Evolutionary conservation across 2,797 vertebrate genomes (phyloP), one percentile per base, ranked within the genome.

Genomic region (Mastacembelus armatus): DNA sequence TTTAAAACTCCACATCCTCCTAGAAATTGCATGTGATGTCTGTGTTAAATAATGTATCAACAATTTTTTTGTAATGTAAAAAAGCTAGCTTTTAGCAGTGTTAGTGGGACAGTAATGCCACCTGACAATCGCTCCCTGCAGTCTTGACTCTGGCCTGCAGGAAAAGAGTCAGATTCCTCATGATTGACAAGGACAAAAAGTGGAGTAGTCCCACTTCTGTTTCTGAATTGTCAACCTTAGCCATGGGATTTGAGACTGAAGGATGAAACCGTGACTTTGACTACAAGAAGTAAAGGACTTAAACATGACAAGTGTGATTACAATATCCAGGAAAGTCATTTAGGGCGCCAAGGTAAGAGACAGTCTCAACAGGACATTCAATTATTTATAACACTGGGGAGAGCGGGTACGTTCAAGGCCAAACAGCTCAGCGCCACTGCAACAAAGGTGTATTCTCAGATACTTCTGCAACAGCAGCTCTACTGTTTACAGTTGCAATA

Each of bases 121-220:
- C 91, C 89, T 94, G 94, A 93, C 93, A 91, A 83, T 88, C 74
- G 26, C 64, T 94, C 93, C 92, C 90, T 19, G 5, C 85, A 91
- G 92, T 90, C 90, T 88, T 77, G 81, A 66, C 85, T 87, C 85
- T 86, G 89, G 86, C 90, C 85, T 83, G 80, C 71, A 88, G 85
- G 80, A 91, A 84, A 54, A 62, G 57, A 70, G 69, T 68, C 72
- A 66, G 76, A 54, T 65, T 80, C 62, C 68, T 59, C 24, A 59
- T 94, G 93, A 94, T 93, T 94, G 94, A 94, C 93, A 94, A 94
- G 93, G 92, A 93, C 92, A 92, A 91, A 93, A 88, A 92, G 91
- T 86, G 85, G 80, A 90, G 84, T 75, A 75, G 90, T 92, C 88
- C 84, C 87, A 66, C 82, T 87, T 79, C 82, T 89, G 92, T 91